Evolutionary conservation across 2,113 vertebrate genomes (phyloP).

Genomic region (Cacatua alba): DNA sequence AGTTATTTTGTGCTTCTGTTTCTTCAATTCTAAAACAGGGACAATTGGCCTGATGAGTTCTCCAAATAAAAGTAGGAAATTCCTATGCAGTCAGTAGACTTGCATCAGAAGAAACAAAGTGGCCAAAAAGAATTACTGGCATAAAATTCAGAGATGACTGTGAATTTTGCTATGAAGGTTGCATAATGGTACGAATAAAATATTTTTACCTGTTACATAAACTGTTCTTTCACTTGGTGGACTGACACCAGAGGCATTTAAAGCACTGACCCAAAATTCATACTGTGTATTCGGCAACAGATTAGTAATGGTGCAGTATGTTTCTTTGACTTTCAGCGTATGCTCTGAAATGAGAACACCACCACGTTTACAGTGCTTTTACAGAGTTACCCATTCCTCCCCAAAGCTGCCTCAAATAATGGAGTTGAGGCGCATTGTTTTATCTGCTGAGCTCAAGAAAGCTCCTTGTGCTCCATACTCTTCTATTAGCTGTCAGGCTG

Average conservation of each 20-base stretch:
- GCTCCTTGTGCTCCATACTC: not conserved
- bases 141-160: not conserved
- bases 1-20: not conserved
- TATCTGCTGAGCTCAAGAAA: not conserved
- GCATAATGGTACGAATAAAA: not conserved
- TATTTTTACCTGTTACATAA: slow-evolving; percentile 88
- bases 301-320: slow-evolving; percentile 85
- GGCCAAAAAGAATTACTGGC: not conserved
- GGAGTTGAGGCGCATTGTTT: not conserved
- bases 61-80: not conserved
- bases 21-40: not conserved
- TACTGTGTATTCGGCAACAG: slow-evolving; percentile 91
- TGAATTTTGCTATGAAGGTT: not conserved
- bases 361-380: slow-evolving; percentile 2
- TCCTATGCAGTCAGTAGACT: not conserved
- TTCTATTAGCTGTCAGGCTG: not conserved
- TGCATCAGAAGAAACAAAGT: not conserved
- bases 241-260: slow-evolving; percentile 88
- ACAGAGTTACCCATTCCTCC: not conserved
- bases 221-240: slow-evolving; percentile 87
- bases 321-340: slow-evolving; percentile 87
- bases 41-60: not conserved
- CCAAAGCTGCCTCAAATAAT: not conserved
- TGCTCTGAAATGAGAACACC: slow-evolving; percentile 72
- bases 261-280: slow-evolving; percentile 93